Conservation (phyloP, 1,140 invertebrate species). For the Choristoneura fumiferana region DNA sequence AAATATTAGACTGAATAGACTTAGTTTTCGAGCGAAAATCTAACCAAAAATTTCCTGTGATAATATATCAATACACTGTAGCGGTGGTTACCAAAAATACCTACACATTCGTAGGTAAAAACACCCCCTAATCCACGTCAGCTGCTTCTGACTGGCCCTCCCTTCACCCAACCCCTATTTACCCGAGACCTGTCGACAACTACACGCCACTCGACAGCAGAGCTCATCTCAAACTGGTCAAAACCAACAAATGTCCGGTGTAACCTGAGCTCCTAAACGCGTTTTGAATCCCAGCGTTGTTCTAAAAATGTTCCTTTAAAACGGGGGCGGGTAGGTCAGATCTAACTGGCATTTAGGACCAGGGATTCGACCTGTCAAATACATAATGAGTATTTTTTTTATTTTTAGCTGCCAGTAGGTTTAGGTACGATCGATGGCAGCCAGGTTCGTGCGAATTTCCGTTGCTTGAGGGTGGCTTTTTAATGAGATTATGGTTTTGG, state of each 20-base stretch:
- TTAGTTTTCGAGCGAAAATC: no score
- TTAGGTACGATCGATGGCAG: slow-evolving; percentile 46
- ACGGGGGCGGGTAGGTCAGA: slow-evolving; percentile 25
- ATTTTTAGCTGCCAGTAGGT: slow-evolving; percentile 44
- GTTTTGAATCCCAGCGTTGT: slow-evolving; percentile 13
- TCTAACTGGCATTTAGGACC: slow-evolving; percentile 21
- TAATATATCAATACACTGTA: slow-evolving; percentile 31
- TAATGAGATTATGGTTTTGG: slow-evolving; percentile 6
- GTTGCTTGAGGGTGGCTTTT: slow-evolving; percentile 3
- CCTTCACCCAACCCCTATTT: slow-evolving; percentile 51
- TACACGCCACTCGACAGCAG: slow-evolving; percentile 25
- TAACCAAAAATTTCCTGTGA: slow-evolving; percentile 21
- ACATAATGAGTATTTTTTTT: slow-evolving; percentile 64
- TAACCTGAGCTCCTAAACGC: slow-evolving; percentile 38
- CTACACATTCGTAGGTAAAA: slow-evolving; percentile 61
- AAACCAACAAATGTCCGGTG: slow-evolving; percentile 28
- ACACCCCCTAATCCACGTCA: slow-evolving; percentile 73
- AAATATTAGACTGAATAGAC: no score
- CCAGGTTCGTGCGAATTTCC: slow-evolving; percentile 41
- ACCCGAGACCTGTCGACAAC: slow-evolving; percentile 41
- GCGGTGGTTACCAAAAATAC: slow-evolving; percentile 32
- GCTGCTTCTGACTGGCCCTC: slow-evolving; percentile 70
- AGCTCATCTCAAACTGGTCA: slow-evolving; percentile 44
- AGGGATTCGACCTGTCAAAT: slow-evolving; percentile 58
- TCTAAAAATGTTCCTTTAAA: background rate